Percentiles rank a stretch among this genome's conserved stretches.
These are phyloP conservation scores for Paracanthobrama guichenoti DNA, from an alignment of 2,113 vertebrate species.

Conservation along the genomic window DNA sequence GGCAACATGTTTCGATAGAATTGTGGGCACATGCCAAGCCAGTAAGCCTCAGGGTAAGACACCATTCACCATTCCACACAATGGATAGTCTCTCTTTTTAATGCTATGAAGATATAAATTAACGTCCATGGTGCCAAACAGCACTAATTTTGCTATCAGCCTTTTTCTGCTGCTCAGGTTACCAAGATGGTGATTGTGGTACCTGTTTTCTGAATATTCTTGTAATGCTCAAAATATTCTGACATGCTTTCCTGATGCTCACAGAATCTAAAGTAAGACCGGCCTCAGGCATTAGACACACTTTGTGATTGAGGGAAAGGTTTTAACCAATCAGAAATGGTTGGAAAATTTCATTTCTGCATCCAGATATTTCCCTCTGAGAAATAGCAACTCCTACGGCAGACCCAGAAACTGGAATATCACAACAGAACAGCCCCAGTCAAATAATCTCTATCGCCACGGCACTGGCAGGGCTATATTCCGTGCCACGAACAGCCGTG, in stretches of 20 bases:
- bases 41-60: neutral
- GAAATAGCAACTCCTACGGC: constrained; percentile 12
- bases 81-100: neutral
- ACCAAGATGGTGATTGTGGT: neutral
- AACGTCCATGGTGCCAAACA: neutral
- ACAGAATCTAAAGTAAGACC: constrained; percentile 5
- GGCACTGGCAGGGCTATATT: constrained; percentile 18
- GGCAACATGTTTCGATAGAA: constrained; percentile 5
- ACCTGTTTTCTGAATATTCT: neutral
- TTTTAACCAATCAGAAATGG: constrained; percentile 4
- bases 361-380: constrained; percentile 8
- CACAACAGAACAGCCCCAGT: neutral
- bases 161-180: neutral
- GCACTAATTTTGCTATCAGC: neutral
- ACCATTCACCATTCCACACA: neutral
- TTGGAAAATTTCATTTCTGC: constrained; percentile 11
- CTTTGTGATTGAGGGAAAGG: constrained; percentile 24
- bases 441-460: constrained; percentile 38
- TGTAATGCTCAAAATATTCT: neutral
- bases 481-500: neutral
- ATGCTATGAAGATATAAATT: neutral
- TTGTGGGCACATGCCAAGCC: neutral
- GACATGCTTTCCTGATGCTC: neutral
- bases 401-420: constrained; percentile 24
- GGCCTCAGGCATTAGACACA: constrained; percentile 2